phyloP scores from a whole-genome alignment of 2,888 invertebrate genomes.

The Morpho deidamia region DNA sequence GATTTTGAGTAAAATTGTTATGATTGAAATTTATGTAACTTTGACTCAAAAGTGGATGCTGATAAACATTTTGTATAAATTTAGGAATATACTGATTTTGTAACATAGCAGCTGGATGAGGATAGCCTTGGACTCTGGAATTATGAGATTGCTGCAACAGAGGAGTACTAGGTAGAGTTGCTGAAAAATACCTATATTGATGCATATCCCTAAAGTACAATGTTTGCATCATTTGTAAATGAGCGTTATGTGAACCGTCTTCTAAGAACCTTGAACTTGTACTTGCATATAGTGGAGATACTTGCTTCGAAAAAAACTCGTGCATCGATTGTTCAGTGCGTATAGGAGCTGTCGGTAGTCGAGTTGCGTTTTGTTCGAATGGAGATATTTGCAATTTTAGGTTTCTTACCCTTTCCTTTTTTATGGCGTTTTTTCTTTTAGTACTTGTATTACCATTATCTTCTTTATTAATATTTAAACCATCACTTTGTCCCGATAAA shows the following conservation, averaged over 20 bases:
- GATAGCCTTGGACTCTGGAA: conserved; percentile 4
- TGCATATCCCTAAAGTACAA: conserved; percentile 32
- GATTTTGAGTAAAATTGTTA: conserved; percentile 23
- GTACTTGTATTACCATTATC: not conserved
- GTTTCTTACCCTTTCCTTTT: conserved; percentile 48
- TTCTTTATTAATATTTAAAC: conserved; percentile 12
- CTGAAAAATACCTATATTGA: conserved; percentile 23
- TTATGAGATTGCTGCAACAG: conserved; percentile 14
- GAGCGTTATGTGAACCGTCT: conserved; percentile 58
- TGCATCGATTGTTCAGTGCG: conserved; percentile 33
- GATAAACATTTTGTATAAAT: conserved; percentile 60
- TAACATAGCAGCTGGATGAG: not conserved
- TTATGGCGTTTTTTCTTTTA: conserved; percentile 51
- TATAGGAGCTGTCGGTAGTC: conserved; percentile 24
- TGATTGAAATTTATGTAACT: conserved; percentile 34
- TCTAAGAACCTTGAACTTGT: conserved; percentile 57
- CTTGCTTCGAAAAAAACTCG: conserved; percentile 46
- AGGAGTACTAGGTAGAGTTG: conserved; percentile 28
- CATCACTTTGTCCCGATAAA: conserved; percentile 7
- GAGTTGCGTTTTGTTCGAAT: conserved; percentile 26
- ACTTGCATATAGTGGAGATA: conserved; percentile 48
- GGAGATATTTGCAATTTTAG: conserved; percentile 41
- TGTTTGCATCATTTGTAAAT: conserved; percentile 46
- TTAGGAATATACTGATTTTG: conserved; percentile 30
- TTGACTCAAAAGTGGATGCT: conserved; percentile 59